Evolutionary conservation across 2,888 invertebrate species (phyloP).

Genomic region (Aphidoletes aphidimyza): DNA sequence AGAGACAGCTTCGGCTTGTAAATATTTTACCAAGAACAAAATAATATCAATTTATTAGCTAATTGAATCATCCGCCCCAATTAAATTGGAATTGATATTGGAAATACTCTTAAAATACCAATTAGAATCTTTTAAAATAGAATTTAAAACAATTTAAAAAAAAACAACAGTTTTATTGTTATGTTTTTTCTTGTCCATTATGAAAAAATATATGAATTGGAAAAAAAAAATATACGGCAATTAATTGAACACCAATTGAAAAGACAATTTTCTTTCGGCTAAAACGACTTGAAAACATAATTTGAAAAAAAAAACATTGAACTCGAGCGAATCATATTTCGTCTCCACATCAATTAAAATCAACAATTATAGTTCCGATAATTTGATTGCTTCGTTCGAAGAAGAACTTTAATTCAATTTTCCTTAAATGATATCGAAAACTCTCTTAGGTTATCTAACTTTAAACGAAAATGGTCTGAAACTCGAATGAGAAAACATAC

Average conservation of each 20-base stretch:
- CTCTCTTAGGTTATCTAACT: not conserved
- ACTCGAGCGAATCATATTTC: no score
- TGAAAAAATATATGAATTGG: not conserved
- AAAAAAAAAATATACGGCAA: not conserved
- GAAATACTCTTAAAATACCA: not conserved
- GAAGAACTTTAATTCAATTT: conserved; percentile 17
- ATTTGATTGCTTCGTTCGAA: not conserved
- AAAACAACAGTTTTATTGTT: not conserved
- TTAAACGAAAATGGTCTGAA: not conserved
- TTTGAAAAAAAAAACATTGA: no score
- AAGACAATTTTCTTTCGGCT: no score
- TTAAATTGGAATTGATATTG: not conserved
- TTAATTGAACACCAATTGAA: no score
- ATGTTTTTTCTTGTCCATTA: not conserved
- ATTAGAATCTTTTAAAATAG: not conserved
- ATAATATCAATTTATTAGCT: not conserved
- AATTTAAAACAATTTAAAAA: not conserved
- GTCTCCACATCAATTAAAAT: not conserved
- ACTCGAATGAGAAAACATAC: not conserved
- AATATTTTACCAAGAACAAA: conserved; percentile 8
- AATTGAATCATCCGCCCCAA: not conserved
- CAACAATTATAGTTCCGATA: not conserved
- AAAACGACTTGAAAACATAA: no score
- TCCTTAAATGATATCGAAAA: not conserved
- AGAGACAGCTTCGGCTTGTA: not conserved